Percentiles rank a stretch among this genome's conserved stretches.
Conservation (phyloP, 2,888 invertebrate genomes). For the Melanophora roralis region DNA sequence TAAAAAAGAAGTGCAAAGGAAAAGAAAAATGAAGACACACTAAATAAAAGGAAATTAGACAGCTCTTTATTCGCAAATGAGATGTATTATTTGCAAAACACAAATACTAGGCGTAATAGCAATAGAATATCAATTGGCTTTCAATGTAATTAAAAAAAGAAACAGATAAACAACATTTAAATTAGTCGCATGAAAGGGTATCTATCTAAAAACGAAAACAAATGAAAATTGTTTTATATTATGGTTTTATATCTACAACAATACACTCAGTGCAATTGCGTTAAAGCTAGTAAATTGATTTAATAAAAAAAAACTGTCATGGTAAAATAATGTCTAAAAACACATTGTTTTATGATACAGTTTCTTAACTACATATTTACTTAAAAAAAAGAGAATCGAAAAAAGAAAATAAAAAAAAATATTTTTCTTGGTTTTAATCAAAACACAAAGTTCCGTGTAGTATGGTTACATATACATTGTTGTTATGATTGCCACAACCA, state of each 20-base stretch:
- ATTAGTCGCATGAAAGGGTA: conserved; percentile 36
- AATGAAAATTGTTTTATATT: conserved; percentile 25
- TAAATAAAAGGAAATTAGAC: not conserved
- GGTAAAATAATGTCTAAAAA: too few relatives aligned
- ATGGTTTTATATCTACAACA: not conserved
- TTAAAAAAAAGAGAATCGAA: too few relatives aligned
- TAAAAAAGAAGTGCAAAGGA: conserved; percentile 6
- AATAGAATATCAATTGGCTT: conserved; percentile 39
- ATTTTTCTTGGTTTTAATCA: too few relatives aligned
- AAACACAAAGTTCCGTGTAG: too few relatives aligned
- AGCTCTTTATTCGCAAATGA: conserved; percentile 14
- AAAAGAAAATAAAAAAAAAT: too few relatives aligned
- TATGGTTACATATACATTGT: too few relatives aligned
- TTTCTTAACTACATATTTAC: too few relatives aligned
- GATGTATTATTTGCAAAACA: conserved; percentile 6
- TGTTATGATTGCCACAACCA: too few relatives aligned
- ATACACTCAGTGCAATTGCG: conserved; percentile 10
- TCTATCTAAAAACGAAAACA: conserved; percentile 15
- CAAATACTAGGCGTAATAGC: not conserved
- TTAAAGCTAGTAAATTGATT: too few relatives aligned
- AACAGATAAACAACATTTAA: conserved; percentile 49
- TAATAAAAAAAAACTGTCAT: too few relatives aligned
- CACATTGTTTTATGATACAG: too few relatives aligned
- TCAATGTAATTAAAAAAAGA: conserved; percentile 36
- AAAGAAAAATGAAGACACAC: not conserved